A percentile compares a stretch with the other conserved stretches of the same genome.
These are phyloP conservation scores for Epizoanthus illoricatus DNA, from an alignment of 92 coral and sea anemone genomes.

Conservation along the genomic window DNA sequence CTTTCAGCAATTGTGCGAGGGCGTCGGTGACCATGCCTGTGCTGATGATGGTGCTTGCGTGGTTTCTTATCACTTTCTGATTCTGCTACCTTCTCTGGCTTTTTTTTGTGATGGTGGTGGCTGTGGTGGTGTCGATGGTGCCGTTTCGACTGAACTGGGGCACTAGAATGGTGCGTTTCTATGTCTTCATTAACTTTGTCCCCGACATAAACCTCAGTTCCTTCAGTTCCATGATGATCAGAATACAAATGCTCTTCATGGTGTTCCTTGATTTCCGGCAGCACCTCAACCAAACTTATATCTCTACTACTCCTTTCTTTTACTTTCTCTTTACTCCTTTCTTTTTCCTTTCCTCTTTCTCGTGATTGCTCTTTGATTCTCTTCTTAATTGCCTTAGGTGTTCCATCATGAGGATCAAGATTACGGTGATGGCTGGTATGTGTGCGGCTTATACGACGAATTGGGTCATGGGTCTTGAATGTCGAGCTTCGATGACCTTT, in stretches of 20 bases:
- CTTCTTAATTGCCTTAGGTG: slow-evolving; percentile 37
- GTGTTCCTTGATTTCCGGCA: slow-evolving; percentile 38
- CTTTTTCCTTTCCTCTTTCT: slow-evolving; percentile 20
- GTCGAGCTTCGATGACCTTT: slow-evolving; percentile 22
- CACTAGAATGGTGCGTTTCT: slow-evolving; percentile 27
- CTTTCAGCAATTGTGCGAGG: slow-evolving; percentile 41
- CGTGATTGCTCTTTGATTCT: slow-evolving; percentile 26
- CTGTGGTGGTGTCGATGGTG: slow-evolving; percentile 34
- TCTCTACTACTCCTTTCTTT: slow-evolving; percentile 16
- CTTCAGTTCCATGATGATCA: slow-evolving; percentile 7
- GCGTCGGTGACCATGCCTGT: slow-evolving; percentile 24
- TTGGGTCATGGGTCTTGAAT: slow-evolving; percentile 38
- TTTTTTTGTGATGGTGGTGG: slow-evolving; percentile 13
- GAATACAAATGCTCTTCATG: slow-evolving; percentile 35
- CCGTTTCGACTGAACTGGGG: slow-evolving; percentile 14
- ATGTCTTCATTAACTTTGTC: slow-evolving; percentile 31
- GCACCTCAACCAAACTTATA: slow-evolving; percentile 33
- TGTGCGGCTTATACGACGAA: slow-evolving; percentile 33
- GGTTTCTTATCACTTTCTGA: slow-evolving; percentile 4
- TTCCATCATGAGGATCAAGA: background rate
- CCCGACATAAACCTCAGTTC: slow-evolving; percentile 20
- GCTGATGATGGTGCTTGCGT: slow-evolving; percentile 1
- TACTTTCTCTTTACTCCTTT: slow-evolving; percentile 17
- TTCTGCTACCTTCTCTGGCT: background rate
- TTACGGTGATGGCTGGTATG: slow-evolving; percentile 12